phyloP scores from a whole-genome alignment of 2,888 invertebrate genomes.

The Allolobophora icterica region DNA sequence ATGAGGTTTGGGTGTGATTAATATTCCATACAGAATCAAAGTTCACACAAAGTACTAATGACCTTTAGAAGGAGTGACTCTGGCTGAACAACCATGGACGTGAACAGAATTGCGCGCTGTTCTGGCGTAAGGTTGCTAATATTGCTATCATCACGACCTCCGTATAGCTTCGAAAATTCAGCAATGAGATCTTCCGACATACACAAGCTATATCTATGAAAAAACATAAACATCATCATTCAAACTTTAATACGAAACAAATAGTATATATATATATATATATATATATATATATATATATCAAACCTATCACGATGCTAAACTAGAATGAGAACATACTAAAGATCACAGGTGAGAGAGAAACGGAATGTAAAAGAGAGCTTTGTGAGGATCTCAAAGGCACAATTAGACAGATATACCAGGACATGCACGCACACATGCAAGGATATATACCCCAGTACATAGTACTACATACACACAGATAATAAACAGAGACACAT shows the following conservation, averaged over 20 bases:
- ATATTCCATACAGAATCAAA: background rate
- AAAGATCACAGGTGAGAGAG: background rate
- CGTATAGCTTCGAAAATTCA: constrained; percentile 7
- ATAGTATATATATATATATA: too few relatives aligned
- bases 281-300: too few relatives aligned
- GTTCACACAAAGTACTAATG: background rate
- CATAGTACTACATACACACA: too few relatives aligned
- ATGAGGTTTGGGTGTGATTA: background rate
- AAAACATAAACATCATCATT: background rate
- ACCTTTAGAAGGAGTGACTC: constrained; percentile 18
- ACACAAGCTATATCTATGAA: constrained; percentile 14
- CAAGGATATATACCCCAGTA: too few relatives aligned
- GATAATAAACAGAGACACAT: background rate
- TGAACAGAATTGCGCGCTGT: constrained; percentile 21
- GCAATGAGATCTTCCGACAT: background rate
- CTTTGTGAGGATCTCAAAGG: background rate
- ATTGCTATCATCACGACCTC: background rate
- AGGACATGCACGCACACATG: background rate
- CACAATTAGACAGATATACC: background rate
- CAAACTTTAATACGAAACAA: background rate
- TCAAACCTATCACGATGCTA: background rate
- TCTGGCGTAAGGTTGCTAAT: background rate
- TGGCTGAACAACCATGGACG: background rate
- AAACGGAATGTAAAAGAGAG: background rate
- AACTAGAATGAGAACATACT: background rate